Conservation (phyloP, 2,888 invertebrate species). For the Lysandra bellargus region DNA sequence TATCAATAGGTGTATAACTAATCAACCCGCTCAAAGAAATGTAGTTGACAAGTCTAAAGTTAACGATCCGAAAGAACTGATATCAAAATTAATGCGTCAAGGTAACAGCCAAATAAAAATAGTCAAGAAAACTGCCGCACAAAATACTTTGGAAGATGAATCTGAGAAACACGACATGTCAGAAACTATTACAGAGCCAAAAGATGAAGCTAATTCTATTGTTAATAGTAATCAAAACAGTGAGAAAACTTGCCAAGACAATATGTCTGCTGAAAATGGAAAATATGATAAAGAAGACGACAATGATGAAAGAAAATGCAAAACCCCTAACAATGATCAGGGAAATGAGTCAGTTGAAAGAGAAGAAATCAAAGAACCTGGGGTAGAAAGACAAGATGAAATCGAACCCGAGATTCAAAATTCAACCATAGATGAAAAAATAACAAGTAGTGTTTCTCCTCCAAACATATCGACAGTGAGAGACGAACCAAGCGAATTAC, state of each 20-base stretch:
- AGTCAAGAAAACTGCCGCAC: constrained; percentile 54
- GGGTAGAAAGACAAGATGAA: constrained; percentile 30
- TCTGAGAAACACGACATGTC: constrained; percentile 1
- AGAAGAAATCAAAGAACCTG: not conserved
- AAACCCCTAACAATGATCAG: constrained; percentile 9
- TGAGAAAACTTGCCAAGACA: not conserved
- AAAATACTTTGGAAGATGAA: constrained; percentile 34
- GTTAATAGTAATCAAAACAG: constrained; percentile 22
- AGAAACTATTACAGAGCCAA: constrained; percentile 34
- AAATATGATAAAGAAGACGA: not conserved
- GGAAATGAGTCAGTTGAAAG: not conserved
- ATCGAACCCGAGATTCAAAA: not conserved
- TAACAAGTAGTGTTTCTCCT: not conserved
- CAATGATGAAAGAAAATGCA: not conserved
- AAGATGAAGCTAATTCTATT: constrained; percentile 32
- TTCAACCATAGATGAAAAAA: constrained; percentile 3
- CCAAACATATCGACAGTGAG: not conserved
- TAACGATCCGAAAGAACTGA: constrained; percentile 55
- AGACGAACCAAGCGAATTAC: not conserved
- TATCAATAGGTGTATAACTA: constrained; percentile 22
- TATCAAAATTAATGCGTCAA: constrained; percentile 66
- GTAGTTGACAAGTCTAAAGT: constrained; percentile 33
- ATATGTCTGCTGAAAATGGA: not conserved
- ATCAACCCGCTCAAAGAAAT: constrained; percentile 36
- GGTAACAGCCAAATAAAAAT: constrained; percentile 71